Evolutionary conservation across 2,113 vertebrate genomes (phyloP), one percentile per base, ranked within the genome.

Genomic region (Rhineura floridana): DNA sequence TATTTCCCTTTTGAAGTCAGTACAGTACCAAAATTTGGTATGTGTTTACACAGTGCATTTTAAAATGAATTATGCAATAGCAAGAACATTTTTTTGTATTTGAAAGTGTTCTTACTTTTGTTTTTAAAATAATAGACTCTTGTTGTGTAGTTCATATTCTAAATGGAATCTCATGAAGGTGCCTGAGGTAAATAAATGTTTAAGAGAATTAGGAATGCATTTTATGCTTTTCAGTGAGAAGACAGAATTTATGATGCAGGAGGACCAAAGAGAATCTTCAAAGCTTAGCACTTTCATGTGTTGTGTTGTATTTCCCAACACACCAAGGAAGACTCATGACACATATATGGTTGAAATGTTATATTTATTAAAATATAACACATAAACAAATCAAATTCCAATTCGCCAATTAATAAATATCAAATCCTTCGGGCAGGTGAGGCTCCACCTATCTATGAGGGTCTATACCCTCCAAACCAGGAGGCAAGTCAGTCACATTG

Each of bases 1-100:
- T 72, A 39, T 72, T 69, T 48, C 52, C 12, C 67, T 82, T 85
- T 93, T 88, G 52, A 62, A 91, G 15, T 59, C 44, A 93, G 81
- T 77, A 84, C 3, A 36, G 78, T 46, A 12, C 72, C 42, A 89
- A 85, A 83, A n/a, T 84, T 70, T 88, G 81, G 80, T 73, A 33
- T 79, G 79, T 80, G 77, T 75, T 81, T 84, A 67, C 7, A 19
- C 87, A 86, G 80, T 11, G 76, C 28, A 12, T 81, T 83, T 88
- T 72, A 77, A 83, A 76, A 52, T 46, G 67, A 73, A 36, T 1
- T n/a, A 11, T 42, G 70, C 7, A 72, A 91, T 50, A 23, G 46
- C 7, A 73, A 21, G 30, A 67, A 12, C 9, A 84, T 59, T 33
- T 2, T 70, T 11, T n/a, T 36, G 21, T 91, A 33, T 86, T 25